These are phyloP conservation scores for Lasioglossum figueresi DNA, from an alignment of 2,888 invertebrate species.

Conservation along the genomic window DNA sequence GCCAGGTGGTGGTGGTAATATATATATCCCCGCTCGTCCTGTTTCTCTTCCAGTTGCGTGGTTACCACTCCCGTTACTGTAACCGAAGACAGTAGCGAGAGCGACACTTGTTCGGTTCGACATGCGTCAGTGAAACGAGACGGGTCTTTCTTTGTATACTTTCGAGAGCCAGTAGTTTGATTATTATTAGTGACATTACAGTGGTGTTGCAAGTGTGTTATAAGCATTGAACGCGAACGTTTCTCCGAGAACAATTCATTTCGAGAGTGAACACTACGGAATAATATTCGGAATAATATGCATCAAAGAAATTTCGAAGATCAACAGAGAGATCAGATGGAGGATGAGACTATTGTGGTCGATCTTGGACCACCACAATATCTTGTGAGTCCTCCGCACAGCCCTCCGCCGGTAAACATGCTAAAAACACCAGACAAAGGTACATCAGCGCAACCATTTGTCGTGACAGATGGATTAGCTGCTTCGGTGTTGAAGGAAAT, in stretches of 20 bases:
- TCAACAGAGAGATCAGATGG: constrained; percentile 77
- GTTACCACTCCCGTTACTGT: no score
- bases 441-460: constrained; percentile 8
- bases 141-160: not conserved
- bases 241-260: not conserved
- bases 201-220: not conserved
- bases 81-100: not conserved
- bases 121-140: not conserved
- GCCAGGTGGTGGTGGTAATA: no score
- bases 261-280: no score
- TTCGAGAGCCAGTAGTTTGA: not conserved
- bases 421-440: constrained; percentile 76
- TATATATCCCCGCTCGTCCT: no score
- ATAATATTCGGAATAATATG: no score
- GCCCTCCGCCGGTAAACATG: constrained; percentile 69
- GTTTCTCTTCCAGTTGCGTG: no score
- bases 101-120: not conserved
- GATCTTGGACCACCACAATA: constrained; percentile 86
- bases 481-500: not conserved
- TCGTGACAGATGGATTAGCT: not conserved
- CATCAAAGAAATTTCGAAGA: constrained; percentile 76
- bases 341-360: constrained; percentile 84
- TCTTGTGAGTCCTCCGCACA: constrained; percentile 77
- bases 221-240: not conserved
- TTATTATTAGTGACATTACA: not conserved